Percentiles rank a stretch among this genome's conserved stretches.
Conservation (phyloP, 2,797 vertebrate genomes). For the Leptatherina wallacei region DNA sequence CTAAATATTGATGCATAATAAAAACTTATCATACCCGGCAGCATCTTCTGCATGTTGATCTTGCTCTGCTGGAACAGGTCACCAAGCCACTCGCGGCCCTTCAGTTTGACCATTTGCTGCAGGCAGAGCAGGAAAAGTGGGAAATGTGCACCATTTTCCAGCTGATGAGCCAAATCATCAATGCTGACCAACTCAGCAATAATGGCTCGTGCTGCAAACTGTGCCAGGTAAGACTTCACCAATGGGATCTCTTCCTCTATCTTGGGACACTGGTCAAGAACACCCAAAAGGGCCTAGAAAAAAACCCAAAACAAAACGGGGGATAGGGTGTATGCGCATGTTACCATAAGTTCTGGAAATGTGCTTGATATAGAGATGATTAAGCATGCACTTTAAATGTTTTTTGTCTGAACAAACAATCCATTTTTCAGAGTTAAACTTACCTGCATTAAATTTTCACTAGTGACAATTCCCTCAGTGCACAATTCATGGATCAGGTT, state of each 20-base stretch:
- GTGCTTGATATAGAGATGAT: not conserved
- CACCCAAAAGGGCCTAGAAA: slow-evolving; percentile 89
- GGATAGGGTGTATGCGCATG: not conserved
- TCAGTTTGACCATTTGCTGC: slow-evolving; percentile 96
- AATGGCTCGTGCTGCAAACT: slow-evolving; percentile 94
- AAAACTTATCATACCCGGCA: slow-evolving; percentile 88
- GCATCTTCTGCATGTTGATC: slow-evolving; percentile 99
- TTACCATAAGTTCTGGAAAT: not conserved
- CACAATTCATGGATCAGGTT: slow-evolving; percentile 90
- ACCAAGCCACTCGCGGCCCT: slow-evolving; percentile 95
- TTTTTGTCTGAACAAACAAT: not conserved
- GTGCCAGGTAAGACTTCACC: slow-evolving; percentile 98
- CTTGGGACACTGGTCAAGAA: slow-evolving; percentile 96
- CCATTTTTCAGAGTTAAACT: not conserved
- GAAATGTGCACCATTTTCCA: slow-evolving; percentile 97
- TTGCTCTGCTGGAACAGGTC: slow-evolving; percentile 97
- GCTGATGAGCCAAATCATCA: slow-evolving; percentile 92
- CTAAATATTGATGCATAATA: not conserved
- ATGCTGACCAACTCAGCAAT: slow-evolving; percentile 93
- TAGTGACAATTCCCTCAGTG: slow-evolving; percentile 89
- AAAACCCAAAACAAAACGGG: too few species aligned
- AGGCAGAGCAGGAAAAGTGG: slow-evolving; percentile 98
- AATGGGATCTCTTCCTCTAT: slow-evolving; percentile 95
- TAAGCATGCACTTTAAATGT: not conserved
- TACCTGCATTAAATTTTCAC: slow-evolving; percentile 96